Evolutionary conservation across 2,888 invertebrate genomes (phyloP), one percentile per base, ranked within the genome.

Genomic region (Nyleta sp.): DNA sequence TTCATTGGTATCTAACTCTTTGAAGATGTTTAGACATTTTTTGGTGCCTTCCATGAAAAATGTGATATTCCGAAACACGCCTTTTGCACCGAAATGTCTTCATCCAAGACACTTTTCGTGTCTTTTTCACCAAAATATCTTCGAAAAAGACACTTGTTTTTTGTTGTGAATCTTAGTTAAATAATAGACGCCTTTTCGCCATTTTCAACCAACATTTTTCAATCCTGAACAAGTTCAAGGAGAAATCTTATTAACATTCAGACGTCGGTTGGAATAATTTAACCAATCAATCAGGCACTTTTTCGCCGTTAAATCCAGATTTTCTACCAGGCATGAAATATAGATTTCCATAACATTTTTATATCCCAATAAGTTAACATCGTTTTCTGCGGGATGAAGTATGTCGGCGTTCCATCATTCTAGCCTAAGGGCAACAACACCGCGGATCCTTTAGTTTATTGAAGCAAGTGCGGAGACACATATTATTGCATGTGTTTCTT

Each of bases 361-460:
- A 50, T 28, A 40, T 31, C 20, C n/a, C 15, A 52, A 42, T 42
- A 50, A 52, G 40, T 52, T 64, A 18, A 64, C 13, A 38, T 40
- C 33, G 40, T 18, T 52, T 42, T 52, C 24, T 24, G 40, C 18
- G 3, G 13, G 42, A 52, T 64, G 31, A 64, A 40, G 28, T 64
- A 50, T 64, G 52, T 31, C 40, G 42, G 20, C 50, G 31, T 42
- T 42, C 40, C 38, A 64, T 52, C 52, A 50, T 38, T 6, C 17
- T 28, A 40, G 28, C 48, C 48, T 28, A n/a, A 28, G 35, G 64
- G 64, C 24, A 52, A 20, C 31, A 52, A 60, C 17, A 40, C 33
- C 28, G 33, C 15, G 60, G 44, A 60, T 60, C 46, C 60, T 44
- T n/a, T 60, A 60, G 44, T 60, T 60, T 60, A 53, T 53, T 31